phyloP scores from a whole-genome alignment of 2,113 vertebrate species.

The Percina caprodes region DNA sequence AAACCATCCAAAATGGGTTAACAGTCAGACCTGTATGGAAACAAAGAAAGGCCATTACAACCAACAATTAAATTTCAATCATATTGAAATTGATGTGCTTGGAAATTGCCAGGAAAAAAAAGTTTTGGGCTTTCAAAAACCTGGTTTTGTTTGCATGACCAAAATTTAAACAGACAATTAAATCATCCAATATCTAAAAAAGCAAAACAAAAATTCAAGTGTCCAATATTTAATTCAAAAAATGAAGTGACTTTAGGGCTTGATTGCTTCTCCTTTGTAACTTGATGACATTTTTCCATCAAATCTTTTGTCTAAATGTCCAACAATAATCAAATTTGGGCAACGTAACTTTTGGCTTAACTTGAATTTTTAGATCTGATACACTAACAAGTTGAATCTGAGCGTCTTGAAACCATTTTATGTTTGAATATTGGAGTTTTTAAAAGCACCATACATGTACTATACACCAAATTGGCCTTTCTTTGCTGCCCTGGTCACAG shows the following conservation, averaged over 20 bases:
- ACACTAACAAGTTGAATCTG: neutral
- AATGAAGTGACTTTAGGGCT: neutral
- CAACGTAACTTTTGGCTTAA: neutral
- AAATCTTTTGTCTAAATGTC: neutral
- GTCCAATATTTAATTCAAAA: neutral
- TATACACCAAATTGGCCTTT: neutral
- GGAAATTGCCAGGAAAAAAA: neutral
- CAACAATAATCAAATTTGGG: neutral
- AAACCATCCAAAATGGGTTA: neutral
- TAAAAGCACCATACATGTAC: neutral
- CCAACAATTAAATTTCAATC: neutral
- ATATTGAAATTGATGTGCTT: neutral
- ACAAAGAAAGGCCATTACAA: neutral
- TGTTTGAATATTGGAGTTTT: neutral
- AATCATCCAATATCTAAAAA: neutral
- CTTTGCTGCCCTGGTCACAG: neutral
- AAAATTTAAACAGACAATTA: neutral
- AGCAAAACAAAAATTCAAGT: too few species aligned
- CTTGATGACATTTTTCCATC: too few species aligned
- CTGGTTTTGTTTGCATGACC: too few species aligned
- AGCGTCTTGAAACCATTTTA: neutral
- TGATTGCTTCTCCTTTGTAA: neutral
- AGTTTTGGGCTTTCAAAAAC: neutral
- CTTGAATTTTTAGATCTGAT: neutral
- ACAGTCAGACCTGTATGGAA: neutral